Conservation (phyloP, 2,888 invertebrate genomes). For the Halictus quadricinctus region DNA sequence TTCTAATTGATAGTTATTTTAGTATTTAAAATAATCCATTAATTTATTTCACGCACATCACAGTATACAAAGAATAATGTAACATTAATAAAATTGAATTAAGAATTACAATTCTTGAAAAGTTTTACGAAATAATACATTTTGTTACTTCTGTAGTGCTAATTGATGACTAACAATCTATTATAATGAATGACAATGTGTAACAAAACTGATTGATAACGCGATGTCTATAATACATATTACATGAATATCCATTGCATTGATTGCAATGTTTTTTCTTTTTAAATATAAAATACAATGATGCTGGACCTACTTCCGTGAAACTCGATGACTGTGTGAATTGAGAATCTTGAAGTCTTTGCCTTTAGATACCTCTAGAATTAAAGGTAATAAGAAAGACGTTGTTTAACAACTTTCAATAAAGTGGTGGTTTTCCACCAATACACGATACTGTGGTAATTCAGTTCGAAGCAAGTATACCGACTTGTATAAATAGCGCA, state of each 20-base stretch:
- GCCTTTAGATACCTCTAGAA: constrained; percentile 16
- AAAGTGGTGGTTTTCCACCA: constrained; percentile 9
- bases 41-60: constrained; percentile 23
- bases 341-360: constrained; percentile 24
- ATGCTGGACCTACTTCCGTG: constrained; percentile 18
- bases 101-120: constrained; percentile 7
- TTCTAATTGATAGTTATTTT: constrained; percentile 4
- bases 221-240: constrained; percentile 18
- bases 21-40: constrained; percentile 13
- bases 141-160: background rate
- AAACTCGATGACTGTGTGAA: constrained; percentile 26
- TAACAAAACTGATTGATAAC: constrained; percentile 37
- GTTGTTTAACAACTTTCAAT: constrained; percentile 36
- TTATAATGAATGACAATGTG: constrained; percentile 15
- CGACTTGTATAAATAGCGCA: constrained; percentile 21
- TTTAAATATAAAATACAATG: constrained; percentile 48
- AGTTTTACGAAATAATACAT: background rate
- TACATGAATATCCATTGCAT: constrained; percentile 39
- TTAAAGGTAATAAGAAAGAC: constrained; percentile 31
- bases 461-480: constrained; percentile 20
- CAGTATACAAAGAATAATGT: constrained; percentile 13
- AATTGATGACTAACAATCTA: background rate
- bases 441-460: constrained; percentile 25
- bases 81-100: constrained; percentile 20
- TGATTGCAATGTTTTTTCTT: constrained; percentile 27